These are phyloP conservation scores for Prietella phreatophila DNA, from an alignment of 2,113 vertebrate species.

Conservation along the genomic window DNA sequence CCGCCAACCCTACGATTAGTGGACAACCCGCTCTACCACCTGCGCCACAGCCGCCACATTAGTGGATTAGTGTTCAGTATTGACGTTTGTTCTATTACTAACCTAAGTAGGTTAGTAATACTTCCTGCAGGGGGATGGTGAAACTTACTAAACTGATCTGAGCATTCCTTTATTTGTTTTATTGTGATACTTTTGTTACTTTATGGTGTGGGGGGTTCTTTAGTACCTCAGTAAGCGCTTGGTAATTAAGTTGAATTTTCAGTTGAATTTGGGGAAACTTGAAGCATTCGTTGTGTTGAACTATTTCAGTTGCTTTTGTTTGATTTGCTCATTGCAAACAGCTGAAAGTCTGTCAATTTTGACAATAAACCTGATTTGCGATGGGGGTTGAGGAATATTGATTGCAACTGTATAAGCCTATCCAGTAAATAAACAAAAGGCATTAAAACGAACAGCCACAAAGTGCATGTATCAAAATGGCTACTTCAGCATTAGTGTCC, in stretches of 20 bases:
- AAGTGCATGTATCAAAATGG: background rate
- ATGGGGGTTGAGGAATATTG: too few species aligned
- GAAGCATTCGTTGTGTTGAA: too few species aligned
- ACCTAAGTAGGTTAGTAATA: background rate
- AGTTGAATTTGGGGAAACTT: too few species aligned
- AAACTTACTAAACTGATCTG: background rate
- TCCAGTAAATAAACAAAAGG: background rate
- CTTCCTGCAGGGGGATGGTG: background rate
- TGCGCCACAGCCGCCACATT: too few species aligned
- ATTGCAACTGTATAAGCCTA: too few species aligned
- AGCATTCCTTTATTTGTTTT: background rate
- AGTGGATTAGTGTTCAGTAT: background rate
- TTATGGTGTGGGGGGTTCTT: background rate
- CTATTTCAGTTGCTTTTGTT: too few species aligned
- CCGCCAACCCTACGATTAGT: too few species aligned
- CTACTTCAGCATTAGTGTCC: background rate
- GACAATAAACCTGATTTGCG: too few species aligned
- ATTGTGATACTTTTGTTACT: background rate
- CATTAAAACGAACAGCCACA: background rate
- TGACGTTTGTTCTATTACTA: background rate
- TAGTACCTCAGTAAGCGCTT: background rate
- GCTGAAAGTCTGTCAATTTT: too few species aligned
- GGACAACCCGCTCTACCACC: too few species aligned
- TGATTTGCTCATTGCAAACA: too few species aligned
- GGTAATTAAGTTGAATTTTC: background rate